Base-by-base conservation (phyloP, 2,888 invertebrate species). In the Drosophila nr. perissopoda region DNA sequence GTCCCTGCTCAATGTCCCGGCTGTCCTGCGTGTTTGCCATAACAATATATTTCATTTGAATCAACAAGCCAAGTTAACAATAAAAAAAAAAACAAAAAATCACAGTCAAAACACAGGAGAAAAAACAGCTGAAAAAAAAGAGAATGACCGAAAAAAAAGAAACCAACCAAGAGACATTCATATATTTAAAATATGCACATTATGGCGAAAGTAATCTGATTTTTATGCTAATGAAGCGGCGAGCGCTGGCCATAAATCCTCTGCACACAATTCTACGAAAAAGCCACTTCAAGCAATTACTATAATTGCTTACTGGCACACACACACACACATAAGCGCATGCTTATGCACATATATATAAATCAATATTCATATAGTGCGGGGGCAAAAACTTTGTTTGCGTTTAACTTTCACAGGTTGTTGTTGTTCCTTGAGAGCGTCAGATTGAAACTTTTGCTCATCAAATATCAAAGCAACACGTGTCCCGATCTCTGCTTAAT, bases 391-490 rank as follows among this genome's bases (percentile, higher is more conserved):
- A 86, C 56, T 90, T 90, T 83, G 74, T 86, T 80, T 69, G 66
- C 73, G 75, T 88, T 86, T 85, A 72, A 85, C 76, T 85, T 85
- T 59, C 61, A 34, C 31, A 34, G 16, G 25, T 45, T 25, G 45
- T 25, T 45, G 16, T 45, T 45, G 45, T 8, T 25, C 25, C 7
- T 8, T 16, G 45, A 40, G 10, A 38, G 11, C 59, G 25, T 4
- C 25, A 25, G 8, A 25, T 25, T 45, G 45, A 78, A 80, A 88
- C 69, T 89, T 87, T 82, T 74, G 59, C 86, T 83, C 89, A 85
- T 88, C 84, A 89, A 87, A 87, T 87, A 87, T 90, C 87, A 87
- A 87, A 87, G 87, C 87, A 89, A 87, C 90, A 87, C 90, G 89
- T 87, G 87, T 74, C 71, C 38, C 61, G 69, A 73, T 81, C 75